A percentile compares a stretch with the other conserved stretches of the same genome.
These are phyloP conservation scores for Campopleginae sp. DNA, from an alignment of 2,888 invertebrate species.

Conservation along the genomic window DNA sequence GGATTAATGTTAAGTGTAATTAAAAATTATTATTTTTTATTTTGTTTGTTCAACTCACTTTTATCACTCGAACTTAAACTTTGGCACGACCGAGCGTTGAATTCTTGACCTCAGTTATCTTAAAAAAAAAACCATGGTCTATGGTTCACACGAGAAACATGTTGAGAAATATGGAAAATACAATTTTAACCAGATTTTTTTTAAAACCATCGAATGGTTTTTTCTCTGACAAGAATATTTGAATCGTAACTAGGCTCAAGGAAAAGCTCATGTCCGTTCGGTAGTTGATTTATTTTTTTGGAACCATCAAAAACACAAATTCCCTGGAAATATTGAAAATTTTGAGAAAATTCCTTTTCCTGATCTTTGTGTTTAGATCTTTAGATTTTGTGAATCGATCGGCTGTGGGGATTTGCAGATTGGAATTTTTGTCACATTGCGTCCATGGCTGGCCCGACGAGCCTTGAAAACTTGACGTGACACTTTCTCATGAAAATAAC, in stretches of 20 bases:
- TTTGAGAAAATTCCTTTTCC: background rate
- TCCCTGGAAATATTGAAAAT: background rate
- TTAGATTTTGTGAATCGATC: background rate
- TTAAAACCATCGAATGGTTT: background rate
- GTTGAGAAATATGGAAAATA: background rate
- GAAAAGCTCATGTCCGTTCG: background rate
- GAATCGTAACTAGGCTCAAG: background rate
- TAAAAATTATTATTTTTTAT: slow-evolving; percentile 11
- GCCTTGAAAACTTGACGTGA: background rate
- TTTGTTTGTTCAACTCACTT: slow-evolving; percentile 23
- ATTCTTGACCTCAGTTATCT: slow-evolving; percentile 17
- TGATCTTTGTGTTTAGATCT: background rate
- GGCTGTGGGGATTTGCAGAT: background rate
- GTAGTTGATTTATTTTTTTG: background rate
- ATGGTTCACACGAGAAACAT: slow-evolving; percentile 15
- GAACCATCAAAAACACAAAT: background rate
- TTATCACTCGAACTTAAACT: slow-evolving; percentile 23
- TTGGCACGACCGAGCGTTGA: slow-evolving; percentile 32
- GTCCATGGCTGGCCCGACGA: slow-evolving; percentile 1
- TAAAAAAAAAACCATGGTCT: slow-evolving; percentile 16
- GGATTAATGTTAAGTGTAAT: slow-evolving; percentile 1
- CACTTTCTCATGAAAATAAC: background rate
- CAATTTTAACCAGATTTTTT: background rate
- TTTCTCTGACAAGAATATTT: background rate
- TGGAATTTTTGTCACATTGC: background rate